Conservation (phyloP, 2,888 invertebrate genomes). For the Acanthacorydalis orientalis region DNA sequence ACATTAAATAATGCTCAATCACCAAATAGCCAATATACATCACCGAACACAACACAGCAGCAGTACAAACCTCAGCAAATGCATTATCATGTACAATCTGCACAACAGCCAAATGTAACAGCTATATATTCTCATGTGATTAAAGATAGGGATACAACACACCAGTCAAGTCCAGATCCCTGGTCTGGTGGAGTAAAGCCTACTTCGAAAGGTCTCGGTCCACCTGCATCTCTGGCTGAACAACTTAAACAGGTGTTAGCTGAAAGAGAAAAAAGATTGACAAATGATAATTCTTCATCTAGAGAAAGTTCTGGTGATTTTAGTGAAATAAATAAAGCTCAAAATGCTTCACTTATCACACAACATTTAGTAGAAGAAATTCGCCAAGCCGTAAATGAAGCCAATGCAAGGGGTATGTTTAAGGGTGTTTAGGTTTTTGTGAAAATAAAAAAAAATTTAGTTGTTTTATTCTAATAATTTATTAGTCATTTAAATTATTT, state of each 20-base stretch:
- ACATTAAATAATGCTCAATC: slow-evolving; percentile 11
- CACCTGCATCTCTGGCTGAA: slow-evolving; percentile 66
- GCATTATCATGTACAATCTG: slow-evolving; percentile 2
- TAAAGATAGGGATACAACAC: slow-evolving; percentile 22
- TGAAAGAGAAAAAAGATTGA: slow-evolving; percentile 62
- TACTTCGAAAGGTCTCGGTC: slow-evolving; percentile 32
- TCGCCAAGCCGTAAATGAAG: slow-evolving; percentile 73
- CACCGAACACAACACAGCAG: slow-evolving; percentile 10
- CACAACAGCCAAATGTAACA: slow-evolving; percentile 9
- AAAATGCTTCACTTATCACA: slow-evolving; percentile 49
- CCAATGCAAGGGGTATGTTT: slow-evolving; percentile 61
- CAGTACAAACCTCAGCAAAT: slow-evolving; percentile 13
- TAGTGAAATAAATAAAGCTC: slow-evolving; percentile 39
- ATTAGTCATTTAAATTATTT: background rate
- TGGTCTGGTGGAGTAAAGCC: slow-evolving; percentile 17
- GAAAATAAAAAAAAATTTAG: too few species aligned
- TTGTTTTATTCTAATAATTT: background rate
- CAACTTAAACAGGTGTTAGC: slow-evolving; percentile 76
- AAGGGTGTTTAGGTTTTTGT: too few species aligned
- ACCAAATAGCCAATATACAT: slow-evolving; percentile 10
- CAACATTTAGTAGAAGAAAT: slow-evolving; percentile 77
- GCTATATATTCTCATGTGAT: slow-evolving; percentile 33
- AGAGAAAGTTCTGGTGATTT: slow-evolving; percentile 44
- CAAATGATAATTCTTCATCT: slow-evolving; percentile 32
- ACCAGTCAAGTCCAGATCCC: slow-evolving; percentile 22